Conservation (phyloP, 1,140 invertebrate species). For the Drosophila pseudoobscura region DNA sequence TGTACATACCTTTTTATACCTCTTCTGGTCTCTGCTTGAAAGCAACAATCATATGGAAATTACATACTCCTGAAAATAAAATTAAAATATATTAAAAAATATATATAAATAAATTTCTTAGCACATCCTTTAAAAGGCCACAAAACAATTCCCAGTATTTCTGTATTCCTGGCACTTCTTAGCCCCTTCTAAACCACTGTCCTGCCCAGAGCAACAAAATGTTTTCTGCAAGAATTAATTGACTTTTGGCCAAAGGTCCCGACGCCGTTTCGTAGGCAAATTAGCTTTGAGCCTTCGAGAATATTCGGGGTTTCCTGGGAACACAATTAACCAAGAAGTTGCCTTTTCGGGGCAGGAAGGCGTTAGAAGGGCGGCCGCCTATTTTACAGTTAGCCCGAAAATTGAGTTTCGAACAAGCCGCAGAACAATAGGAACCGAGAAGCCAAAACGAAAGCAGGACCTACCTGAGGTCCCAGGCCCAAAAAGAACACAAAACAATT, state of each 20-base stretch:
- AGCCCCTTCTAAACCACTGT: conserved; percentile 14
- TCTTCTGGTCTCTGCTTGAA: no score
- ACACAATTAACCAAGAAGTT: conserved; percentile 63
- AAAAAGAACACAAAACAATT: conserved; percentile 58
- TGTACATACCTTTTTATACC: no score
- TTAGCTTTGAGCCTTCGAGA: conserved; percentile 50
- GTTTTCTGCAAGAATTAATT: conserved; percentile 66
- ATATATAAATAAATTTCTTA: no score
- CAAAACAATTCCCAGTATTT: no score
- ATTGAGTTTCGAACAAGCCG: conserved; percentile 56
- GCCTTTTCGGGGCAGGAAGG: conserved; percentile 28
- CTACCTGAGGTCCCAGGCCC: conserved; percentile 36
- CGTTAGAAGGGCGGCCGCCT: conserved; percentile 52
- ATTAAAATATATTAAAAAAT: no score
- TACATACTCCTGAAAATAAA: no score
- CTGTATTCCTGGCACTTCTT: background rate
- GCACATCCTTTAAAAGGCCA: no score
- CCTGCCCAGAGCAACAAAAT: background rate
- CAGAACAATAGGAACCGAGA: conserved; percentile 4
- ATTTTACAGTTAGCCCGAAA: conserved; percentile 69
- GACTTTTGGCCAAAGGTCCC: conserved; percentile 50
- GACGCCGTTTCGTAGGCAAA: conserved; percentile 70
- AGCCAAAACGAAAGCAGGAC: conserved; percentile 19
- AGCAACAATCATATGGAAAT: no score
- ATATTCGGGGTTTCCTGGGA: conserved; percentile 62